Conservation (phyloP, 2,113 vertebrate genomes). For the Corythoichthys intestinalis region DNA sequence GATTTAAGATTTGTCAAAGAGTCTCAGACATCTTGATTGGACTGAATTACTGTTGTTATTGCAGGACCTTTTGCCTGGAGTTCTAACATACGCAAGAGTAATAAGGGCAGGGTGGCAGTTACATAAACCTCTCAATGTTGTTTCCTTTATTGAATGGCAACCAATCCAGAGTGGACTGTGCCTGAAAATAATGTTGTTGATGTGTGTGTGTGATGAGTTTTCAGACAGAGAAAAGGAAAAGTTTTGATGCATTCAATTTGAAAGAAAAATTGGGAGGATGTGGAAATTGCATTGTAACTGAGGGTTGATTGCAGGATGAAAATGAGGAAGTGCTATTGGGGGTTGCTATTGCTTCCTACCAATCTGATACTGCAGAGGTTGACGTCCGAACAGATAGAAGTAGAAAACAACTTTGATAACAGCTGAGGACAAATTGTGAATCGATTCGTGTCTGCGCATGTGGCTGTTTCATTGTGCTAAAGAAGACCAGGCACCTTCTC, state of each 20-base stretch:
- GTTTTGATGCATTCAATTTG: slow-evolving; percentile 59
- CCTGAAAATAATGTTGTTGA: background rate
- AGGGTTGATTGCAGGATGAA: slow-evolving; percentile 11
- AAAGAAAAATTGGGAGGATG: slow-evolving; percentile 24
- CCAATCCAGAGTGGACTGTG: too few relatives aligned
- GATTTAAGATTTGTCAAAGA: slow-evolving; percentile 1
- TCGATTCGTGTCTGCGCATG: slow-evolving; percentile 15
- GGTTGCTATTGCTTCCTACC: slow-evolving; percentile 14
- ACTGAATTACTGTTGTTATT: background rate
- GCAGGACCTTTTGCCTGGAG: background rate
- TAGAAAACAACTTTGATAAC: slow-evolving; percentile 17
- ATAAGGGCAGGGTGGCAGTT: background rate
- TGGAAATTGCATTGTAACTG: too few relatives aligned
- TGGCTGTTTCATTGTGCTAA: slow-evolving; percentile 13
- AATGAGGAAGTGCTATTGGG: slow-evolving; percentile 1
- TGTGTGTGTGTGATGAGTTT: slow-evolving; percentile 43
- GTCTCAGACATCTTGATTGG: background rate
- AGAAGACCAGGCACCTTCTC: slow-evolving; percentile 16
- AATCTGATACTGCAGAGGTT: slow-evolving; percentile 29
- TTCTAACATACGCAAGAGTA: slow-evolving; percentile 2
- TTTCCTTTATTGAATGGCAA: too few relatives aligned
- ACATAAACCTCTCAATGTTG: background rate
- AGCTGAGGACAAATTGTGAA: slow-evolving; percentile 24
- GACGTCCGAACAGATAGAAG: slow-evolving; percentile 17
- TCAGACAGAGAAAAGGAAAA: slow-evolving; percentile 29